Evolutionary conservation across 2,113 vertebrate genomes (phyloP).

Genomic region (Cacatua alba): DNA sequence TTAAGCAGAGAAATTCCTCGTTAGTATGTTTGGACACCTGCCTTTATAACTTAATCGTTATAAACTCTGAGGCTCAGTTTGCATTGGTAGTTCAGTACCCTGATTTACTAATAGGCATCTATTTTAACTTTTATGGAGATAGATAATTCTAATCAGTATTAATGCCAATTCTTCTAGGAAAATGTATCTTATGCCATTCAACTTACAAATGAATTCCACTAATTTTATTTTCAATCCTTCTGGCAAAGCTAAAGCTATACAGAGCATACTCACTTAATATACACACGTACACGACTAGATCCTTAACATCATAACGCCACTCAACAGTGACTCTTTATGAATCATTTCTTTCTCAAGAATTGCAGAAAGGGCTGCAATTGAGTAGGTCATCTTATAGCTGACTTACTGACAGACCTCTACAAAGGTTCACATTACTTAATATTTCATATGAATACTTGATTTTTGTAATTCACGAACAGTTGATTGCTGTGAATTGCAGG

Average conservation of each 20-base stretch:
- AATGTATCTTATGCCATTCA: background rate
- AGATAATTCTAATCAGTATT: background rate
- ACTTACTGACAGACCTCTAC: background rate
- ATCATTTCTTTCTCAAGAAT: background rate
- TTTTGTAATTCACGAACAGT: slow-evolving; percentile 1
- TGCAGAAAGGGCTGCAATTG: background rate
- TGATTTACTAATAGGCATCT: background rate
- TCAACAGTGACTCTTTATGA: background rate
- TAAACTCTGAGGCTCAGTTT: background rate
- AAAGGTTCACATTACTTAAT: background rate
- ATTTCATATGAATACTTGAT: slow-evolving; percentile 19
- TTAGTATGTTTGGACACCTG: background rate
- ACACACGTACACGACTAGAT: background rate
- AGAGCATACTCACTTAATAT: background rate
- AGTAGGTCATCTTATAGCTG: background rate
- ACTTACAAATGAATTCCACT: background rate
- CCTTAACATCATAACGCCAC: too few species aligned
- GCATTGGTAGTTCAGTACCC: background rate
- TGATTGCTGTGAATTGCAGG: slow-evolving; percentile 61
- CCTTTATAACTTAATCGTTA: background rate
- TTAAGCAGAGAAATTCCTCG: background rate
- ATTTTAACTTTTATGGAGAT: background rate
- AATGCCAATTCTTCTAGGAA: background rate
- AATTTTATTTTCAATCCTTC: background rate
- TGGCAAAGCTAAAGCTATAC: background rate